Evolutionary conservation across 2,113 vertebrate species (phyloP).

Genomic region (Ochotona curzoniae): DNA sequence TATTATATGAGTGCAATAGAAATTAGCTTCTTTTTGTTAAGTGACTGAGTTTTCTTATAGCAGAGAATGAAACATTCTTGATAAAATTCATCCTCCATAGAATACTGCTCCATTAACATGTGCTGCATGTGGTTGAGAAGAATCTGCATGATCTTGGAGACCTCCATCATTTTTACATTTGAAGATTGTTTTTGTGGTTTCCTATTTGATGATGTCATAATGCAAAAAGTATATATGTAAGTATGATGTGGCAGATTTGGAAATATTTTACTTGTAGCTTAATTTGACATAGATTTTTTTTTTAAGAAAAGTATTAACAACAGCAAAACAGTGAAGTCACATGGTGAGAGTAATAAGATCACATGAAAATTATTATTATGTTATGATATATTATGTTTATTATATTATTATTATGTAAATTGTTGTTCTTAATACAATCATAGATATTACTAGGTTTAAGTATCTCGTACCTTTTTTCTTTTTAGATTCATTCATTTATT

Average conservation of each 20-base stretch:
- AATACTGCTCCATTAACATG: neutral
- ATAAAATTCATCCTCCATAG: constrained; percentile 15
- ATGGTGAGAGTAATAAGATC: neutral
- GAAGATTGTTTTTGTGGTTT: constrained; percentile 46
- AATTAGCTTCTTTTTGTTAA: constrained; percentile 22
- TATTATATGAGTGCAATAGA: constrained; percentile 43
- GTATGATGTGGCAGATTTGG: neutral
- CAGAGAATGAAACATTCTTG: constrained; percentile 21
- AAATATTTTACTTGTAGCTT: neutral
- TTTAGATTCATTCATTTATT: too few relatives aligned
- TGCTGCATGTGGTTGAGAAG: constrained; percentile 42
- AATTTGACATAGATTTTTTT: neutral
- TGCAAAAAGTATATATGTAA: constrained; percentile 10
- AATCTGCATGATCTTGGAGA: neutral
- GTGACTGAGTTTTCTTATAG: constrained; percentile 58
- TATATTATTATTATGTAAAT: too few relatives aligned
- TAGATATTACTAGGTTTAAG: too few relatives aligned
- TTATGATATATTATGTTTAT: too few relatives aligned
- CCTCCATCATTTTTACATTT: constrained; percentile 43
- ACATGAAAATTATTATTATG: neutral
- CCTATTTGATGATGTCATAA: constrained; percentile 25
- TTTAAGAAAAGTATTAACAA: neutral
- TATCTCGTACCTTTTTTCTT: too few relatives aligned
- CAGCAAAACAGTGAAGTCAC: neutral
- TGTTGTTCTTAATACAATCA: too few relatives aligned